Evolutionary conservation across 2,888 invertebrate species (phyloP).

Genomic region (Tachina grossa): DNA sequence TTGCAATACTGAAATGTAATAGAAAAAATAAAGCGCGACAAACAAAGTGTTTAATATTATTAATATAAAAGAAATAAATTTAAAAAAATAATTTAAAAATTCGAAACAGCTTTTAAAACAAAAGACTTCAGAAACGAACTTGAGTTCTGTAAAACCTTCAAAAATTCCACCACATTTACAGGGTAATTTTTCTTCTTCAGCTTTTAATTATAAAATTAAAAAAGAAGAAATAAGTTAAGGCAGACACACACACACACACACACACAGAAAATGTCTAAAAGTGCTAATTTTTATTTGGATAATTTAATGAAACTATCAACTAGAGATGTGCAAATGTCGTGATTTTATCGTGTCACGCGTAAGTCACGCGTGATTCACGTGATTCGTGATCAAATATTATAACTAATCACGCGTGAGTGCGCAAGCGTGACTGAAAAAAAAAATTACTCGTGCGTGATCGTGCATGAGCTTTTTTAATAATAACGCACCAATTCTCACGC

Average conservation of each 20-base stretch:
- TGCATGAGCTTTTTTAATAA: too few relatives aligned
- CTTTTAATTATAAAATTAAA: background rate
- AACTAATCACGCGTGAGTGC: too few relatives aligned
- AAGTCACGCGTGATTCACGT: too few relatives aligned
- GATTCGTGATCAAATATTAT: too few relatives aligned
- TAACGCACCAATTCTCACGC: too few relatives aligned
- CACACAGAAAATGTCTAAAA: background rate
- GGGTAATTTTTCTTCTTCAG: background rate
- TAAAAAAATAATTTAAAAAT: constrained; percentile 43
- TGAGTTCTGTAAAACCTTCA: constrained; percentile 47
- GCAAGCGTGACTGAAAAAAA: too few relatives aligned
- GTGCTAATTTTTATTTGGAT: too few relatives aligned
- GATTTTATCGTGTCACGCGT: too few relatives aligned
- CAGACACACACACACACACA: background rate
- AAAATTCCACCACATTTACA: constrained; percentile 43
- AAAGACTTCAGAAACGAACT: constrained; percentile 51
- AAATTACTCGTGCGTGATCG: too few relatives aligned
- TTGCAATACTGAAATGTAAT: background rate
- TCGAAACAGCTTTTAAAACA: constrained; percentile 13
- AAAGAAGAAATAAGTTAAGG: background rate
- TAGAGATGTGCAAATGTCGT: too few relatives aligned
- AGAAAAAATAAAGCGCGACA: background rate
- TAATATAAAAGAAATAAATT: constrained; percentile 40
- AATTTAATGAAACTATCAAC: too few relatives aligned
- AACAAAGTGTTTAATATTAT: constrained; percentile 24